Evolutionary conservation across 1,140 invertebrate species (phyloP), one percentile per base, ranked within the genome.

Genomic region (Heliconius congener): DNA sequence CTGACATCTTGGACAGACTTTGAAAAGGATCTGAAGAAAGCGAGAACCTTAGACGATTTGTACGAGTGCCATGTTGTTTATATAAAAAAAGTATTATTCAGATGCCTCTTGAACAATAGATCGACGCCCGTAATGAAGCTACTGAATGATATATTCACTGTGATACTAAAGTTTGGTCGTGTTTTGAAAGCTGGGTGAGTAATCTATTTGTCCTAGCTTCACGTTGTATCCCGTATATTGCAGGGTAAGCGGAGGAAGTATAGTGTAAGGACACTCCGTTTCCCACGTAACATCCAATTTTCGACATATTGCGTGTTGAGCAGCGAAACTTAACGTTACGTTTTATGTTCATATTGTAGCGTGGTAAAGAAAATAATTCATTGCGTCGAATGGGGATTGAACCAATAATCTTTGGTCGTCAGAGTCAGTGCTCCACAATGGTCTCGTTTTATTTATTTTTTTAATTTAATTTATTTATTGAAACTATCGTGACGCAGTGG

Each of bases 1-100:
- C 95, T 96, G 60, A 95, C 95, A 1, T 97, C 96, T 27, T 97
- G 97, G 97, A 95, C 95, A 3, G 95, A 96, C 70, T 97, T 97
- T 75, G 96, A 97, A 85, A 95, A 95, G 73, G 96, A 96, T 85
- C 86, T 97, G 11, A 92, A 95, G 81, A 94, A 95, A 60, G 96
- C 96, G 0, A 92, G 94, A 8, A 96, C 96, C 6, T 86, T 97
- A 1, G 97, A 97, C 85, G 95, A 96, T 74, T 91, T 97, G 39
- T 97, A 97, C 82, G 91, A 95, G 16, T 95, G 95, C 30, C 97
- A 97, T 81, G 96, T 96, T 6, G 91, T 90, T 5, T 97, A 97
- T 84, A 95, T 97, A 18, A 97, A 97, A 85, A 96, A 96, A 76
- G 96, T 97, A 71, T 87, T 97, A 34, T 96, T 95, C 82, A 95